A percentile compares a stretch with the other conserved stretches of the same genome.
Evolutionary conservation across 2,797 vertebrate species (phyloP).

Genomic region (Acrossocheilus wenchowensis): DNA sequence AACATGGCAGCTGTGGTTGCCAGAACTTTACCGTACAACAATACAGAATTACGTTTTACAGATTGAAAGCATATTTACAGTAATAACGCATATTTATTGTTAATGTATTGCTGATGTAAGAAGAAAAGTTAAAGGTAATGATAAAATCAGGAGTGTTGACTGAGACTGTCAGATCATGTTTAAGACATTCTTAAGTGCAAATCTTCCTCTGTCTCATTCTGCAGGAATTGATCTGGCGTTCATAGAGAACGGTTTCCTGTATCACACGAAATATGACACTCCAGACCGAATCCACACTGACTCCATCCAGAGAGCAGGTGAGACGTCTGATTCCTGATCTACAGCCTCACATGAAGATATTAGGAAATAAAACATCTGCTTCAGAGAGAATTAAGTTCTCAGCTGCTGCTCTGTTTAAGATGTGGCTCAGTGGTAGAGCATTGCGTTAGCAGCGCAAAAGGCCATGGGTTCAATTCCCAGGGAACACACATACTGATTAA

Average conservation of each 20-base stretch:
- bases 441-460: no score
- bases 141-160: background rate
- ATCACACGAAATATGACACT: conserved; percentile 96
- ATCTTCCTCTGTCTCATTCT: conserved; percentile 41
- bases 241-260: conserved; percentile 98
- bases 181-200: no score
- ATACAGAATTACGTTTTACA: background rate
- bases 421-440: no score
- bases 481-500: no score
- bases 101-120: background rate
- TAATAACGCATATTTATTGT: background rate
- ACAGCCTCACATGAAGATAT: background rate
- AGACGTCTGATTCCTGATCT: conserved; percentile 21
- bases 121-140: no score
- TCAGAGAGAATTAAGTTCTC: background rate
- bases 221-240: conserved; percentile 97
- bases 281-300: conserved; percentile 91
- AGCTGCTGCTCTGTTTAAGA: background rate
- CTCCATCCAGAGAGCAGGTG: conserved; percentile 98
- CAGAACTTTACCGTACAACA: background rate
- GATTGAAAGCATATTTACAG: background rate
- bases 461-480: no score
- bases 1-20: background rate
- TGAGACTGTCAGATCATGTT: background rate
- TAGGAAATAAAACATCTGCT: background rate